These are phyloP conservation scores for Pseudonaja textilis DNA, from an alignment of 2,113 vertebrate genomes.

Conservation along the genomic window DNA sequence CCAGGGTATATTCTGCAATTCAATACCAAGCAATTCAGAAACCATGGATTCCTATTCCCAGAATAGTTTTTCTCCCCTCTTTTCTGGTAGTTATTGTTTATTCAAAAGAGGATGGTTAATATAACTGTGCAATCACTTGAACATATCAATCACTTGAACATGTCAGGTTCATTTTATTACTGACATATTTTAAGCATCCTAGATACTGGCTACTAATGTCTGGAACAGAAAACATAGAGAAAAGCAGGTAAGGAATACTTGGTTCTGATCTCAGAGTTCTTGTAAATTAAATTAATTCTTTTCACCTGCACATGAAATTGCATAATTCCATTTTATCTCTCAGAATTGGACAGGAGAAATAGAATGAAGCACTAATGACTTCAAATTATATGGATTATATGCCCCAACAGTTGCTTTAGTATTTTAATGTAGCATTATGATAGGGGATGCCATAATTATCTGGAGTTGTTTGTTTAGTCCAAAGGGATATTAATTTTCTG, in stretches of 20 bases:
- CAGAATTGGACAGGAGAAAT: neutral
- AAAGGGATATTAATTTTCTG: neutral
- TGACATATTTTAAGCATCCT: neutral
- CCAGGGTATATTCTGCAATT: neutral
- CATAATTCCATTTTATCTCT: neutral
- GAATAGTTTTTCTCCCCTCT: neutral
- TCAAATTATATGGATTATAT: neutral
- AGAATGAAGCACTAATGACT: neutral
- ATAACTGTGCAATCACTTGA: neutral
- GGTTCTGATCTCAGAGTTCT: neutral
- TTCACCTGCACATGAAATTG: neutral
- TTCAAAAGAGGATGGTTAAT: neutral
- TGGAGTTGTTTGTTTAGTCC: neutral
- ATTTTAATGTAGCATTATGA: neutral
- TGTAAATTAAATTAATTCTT: neutral
- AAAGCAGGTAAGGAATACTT: neutral
- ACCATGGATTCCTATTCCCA: neutral
- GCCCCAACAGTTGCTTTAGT: neutral
- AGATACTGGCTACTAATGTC: neutral
- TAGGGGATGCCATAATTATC: neutral
- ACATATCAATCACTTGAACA: neutral
- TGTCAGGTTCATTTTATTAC: neutral
- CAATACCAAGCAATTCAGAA: neutral
- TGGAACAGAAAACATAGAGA: neutral
- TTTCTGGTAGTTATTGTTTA: neutral